Evolutionary conservation across 2,113 vertebrate species (phyloP), one percentile per base, ranked within the genome.

Genomic region (Anas platyrhynchos): DNA sequence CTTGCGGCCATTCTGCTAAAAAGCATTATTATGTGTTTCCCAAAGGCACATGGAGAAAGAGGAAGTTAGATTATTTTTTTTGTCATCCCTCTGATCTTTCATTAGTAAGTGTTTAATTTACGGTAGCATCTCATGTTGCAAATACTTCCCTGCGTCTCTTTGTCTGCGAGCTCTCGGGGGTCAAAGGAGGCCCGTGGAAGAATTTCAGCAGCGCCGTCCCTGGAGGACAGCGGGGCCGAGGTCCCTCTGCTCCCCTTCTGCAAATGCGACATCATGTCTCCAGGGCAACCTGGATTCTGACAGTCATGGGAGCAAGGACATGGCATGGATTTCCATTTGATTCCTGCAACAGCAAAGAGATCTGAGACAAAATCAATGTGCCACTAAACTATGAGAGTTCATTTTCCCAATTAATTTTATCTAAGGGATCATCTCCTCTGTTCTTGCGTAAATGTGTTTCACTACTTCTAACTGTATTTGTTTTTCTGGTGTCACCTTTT

Each of bases 21-120:
- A 84, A 63, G 16, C 59, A 5, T 87, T 59, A 46, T 83, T 84
- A 76, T 79, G 44, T 71, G 72, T 96, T 96, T 93, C 92, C 86
- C 92, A 89, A 73, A 92, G 94, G 94, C 92, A 92, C 2, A 10
- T 74, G 36, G 81, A 73, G 92, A 82, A 92, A 94, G 44, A 46
- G 59, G 66, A 86, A 91, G 77, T 73, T 88, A 46, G 58, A 21
- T 94, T 83, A 97, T 91, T 97, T 91, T 87, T 50, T 3, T 91
- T 83, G 56, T 84, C 38, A 94, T 94, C 58, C 63, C 88, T 81
- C 95, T 96, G 65, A 89, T 97, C 91, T 93, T 96, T 79, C 96
- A 91, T 93, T 96, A 95, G 48, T 36, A 86, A 96, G 56, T 1
- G 0, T 89, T 96, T 97, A 92, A 94, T 95, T 83, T 96, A 77